phyloP scores from a whole-genome alignment of 2,888 invertebrate species.

The Anarsia innoxiella region DNA sequence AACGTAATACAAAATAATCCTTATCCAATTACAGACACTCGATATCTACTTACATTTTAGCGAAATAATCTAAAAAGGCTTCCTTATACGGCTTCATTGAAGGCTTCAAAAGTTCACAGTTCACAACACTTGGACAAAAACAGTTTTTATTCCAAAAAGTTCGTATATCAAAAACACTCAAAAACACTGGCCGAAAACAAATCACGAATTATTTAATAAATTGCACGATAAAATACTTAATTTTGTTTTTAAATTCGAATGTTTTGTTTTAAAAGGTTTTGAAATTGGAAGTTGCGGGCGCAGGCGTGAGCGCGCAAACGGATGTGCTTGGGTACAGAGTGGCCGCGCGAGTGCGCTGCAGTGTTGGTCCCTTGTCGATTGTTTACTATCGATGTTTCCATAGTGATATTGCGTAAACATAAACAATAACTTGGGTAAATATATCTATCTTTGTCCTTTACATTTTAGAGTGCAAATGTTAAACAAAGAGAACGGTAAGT shows the following conservation, averaged over 20 bases:
- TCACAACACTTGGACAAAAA: too few species aligned
- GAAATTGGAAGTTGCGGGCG: slow-evolving; percentile 31
- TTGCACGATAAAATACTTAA: too few species aligned
- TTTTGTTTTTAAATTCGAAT: slow-evolving; percentile 11
- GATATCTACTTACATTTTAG: slow-evolving; percentile 38
- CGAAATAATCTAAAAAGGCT: slow-evolving; percentile 30
- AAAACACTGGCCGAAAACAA: too few species aligned
- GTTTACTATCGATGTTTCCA: slow-evolving; percentile 39
- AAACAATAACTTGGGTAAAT: too few species aligned
- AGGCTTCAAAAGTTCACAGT: slow-evolving; percentile 22
- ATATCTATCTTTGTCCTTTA: too few species aligned
- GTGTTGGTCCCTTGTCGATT: slow-evolving; percentile 52
- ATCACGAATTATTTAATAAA: too few species aligned
- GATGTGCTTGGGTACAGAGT: slow-evolving; percentile 66
- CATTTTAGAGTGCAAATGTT: too few species aligned
- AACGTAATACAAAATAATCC: too few species aligned
- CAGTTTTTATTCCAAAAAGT: too few species aligned
- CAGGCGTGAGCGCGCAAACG: slow-evolving; percentile 63
- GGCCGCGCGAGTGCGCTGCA: slow-evolving; percentile 25
- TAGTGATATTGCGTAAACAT: too few species aligned
- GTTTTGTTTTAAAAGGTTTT: not conserved
- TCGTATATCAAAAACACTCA: too few species aligned
- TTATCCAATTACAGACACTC: slow-evolving; percentile 42
- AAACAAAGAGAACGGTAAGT: too few species aligned
- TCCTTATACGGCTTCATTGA: slow-evolving; percentile 44